Base-by-base conservation (phyloP, 1,140 invertebrate genomes). In the Anadara kagoshimensis region DNA sequence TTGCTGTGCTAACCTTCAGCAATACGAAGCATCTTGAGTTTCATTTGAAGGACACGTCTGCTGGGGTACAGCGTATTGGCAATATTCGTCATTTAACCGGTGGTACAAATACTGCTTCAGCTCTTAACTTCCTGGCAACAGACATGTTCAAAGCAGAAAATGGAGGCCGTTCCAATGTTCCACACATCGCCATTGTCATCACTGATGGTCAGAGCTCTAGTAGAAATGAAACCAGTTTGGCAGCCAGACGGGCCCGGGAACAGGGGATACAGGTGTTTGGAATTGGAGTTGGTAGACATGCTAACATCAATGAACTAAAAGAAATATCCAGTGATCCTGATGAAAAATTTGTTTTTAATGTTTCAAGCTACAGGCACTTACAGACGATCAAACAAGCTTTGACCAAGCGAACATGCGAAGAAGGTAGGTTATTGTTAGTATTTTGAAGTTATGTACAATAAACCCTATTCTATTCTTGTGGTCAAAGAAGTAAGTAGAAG, bases 151-250 rank as follows among this genome's bases (percentile, higher is more conserved):
- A 16, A 10, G 36, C 41, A 1, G 56, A 68, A 57, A 66, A 79
- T 51, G 82, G 80, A 16, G 76, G 62, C 12, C 63, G 85, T 45
- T 29, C 53, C 5, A 53, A 72, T 16, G 79, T 78, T 12, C 22
- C 56, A 10, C 61, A 79, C 12, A 56, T 85, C 0, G 78, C 69
- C 8, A 68, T 86, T 57, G 70, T 86, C n/a, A 64, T 86, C 22
- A 86, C 85, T 5, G 85, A 86, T 59, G 85, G 85, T 16, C 62
- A 71, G 41, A 82, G 81, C 7, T 69, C 75, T 14, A 68, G 73
- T 56, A 10, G 22, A 5, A 26, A 69, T 54, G 53, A 67, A 24
- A 72, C 74, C 4, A 54, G 20, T 41, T 18, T n/a, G 24, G 69
- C 74, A 3, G 63, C 68, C 14, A 7, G 47, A 16, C 41, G 26